Conservation (phyloP, 2,113 vertebrate genomes). For the Corythornis vintsioides region DNA sequence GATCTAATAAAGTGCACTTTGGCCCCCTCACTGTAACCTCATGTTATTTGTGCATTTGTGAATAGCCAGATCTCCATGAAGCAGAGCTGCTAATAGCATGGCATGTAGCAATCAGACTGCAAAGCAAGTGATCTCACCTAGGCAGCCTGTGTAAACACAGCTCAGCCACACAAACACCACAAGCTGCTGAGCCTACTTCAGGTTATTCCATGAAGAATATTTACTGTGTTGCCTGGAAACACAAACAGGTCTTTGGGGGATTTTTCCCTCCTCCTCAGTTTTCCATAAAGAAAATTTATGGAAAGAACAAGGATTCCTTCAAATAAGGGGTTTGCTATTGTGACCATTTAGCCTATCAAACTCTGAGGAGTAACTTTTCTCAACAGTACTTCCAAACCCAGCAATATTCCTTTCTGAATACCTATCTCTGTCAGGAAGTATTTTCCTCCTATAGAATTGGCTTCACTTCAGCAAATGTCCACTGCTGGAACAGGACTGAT, state of each 20-base stretch:
- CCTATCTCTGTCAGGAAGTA: not conserved
- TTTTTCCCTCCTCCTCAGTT: accelerated
- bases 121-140: conserved; percentile 49
- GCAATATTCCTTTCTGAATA: not conserved
- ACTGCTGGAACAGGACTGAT: not conserved
- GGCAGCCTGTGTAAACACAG: conserved; percentile 43
- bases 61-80: conserved; percentile 9
- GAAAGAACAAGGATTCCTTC: not conserved
- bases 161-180: conserved; percentile 13
- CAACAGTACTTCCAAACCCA: not conserved
- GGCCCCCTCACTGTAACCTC: conserved; percentile 31
- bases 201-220: not conserved
- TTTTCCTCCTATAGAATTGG: not conserved
- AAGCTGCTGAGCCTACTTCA: not conserved
- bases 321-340: not conserved
- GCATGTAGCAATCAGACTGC: conserved; percentile 7
- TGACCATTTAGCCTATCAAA: not conserved
- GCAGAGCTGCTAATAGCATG: conserved; percentile 47
- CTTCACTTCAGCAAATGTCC: not conserved
- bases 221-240: conserved; percentile 6
- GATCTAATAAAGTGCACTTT: conserved; percentile 45
- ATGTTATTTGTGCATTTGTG: conserved; percentile 37
- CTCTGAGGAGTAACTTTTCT: not conserved
- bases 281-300: not conserved
- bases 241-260: not conserved